phyloP scores from a whole-genome alignment of 2,888 invertebrate genomes.

The Parthenolecanium corni region DNA sequence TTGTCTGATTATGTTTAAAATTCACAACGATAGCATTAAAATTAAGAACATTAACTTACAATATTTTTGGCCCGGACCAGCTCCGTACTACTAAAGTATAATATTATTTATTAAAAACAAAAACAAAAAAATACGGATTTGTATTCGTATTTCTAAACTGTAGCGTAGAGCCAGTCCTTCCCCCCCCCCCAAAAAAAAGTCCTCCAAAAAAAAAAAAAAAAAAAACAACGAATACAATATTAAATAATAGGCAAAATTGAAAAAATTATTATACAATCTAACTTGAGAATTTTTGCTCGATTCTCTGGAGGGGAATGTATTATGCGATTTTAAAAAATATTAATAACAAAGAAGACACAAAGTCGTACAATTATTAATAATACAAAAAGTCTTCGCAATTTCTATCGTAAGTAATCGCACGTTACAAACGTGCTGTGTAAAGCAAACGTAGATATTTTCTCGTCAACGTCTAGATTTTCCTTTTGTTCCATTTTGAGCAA shows the following conservation, averaged over 20 bases:
- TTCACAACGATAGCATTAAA: conserved; percentile 24
- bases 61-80: conserved; percentile 7
- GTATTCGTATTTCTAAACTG: no score
- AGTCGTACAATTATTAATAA: not conserved
- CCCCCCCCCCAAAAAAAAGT: no score
- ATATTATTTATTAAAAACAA: conserved; percentile 4
- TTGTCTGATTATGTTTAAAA: conserved; percentile 23
- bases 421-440: no score
- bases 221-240: no score
- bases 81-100: not conserved
- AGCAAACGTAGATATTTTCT: no score
- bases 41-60: conserved; percentile 6
- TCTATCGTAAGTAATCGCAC: not conserved
- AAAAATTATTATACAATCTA: conserved; percentile 4
- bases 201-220: no score
- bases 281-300: not conserved
- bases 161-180: no score
- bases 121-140: no score
- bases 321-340: conserved; percentile 8
- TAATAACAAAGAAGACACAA: conserved; percentile 17
- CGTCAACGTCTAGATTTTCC: no score
- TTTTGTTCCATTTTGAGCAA: no score
- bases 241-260: not conserved
- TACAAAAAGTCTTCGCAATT: conserved; percentile 12
- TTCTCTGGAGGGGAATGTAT: conserved; percentile 5